Base-by-base conservation (phyloP, 2,113 vertebrate species). In the Microcebus griseorufus region DNA sequence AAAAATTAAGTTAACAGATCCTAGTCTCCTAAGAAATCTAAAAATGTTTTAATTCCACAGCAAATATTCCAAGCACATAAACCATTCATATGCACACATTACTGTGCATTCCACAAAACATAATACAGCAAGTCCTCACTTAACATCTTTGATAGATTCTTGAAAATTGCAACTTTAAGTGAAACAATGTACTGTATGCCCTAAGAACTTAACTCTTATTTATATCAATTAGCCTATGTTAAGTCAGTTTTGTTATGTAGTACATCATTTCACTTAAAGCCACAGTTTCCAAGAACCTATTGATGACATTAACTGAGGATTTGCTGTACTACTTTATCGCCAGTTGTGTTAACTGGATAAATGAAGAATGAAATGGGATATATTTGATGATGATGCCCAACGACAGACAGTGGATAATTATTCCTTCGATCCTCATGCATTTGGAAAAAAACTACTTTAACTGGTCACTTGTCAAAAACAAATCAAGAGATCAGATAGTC, bases 21-120 rank as follows among this genome's bases (percentile, higher is more conserved):
- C 23, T 45, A 13, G 9, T 76, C 92, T 58, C 55, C 27, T 84
- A 92, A 91, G 73, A 96, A 96, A 87, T 84, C 45, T 48, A 67
- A 64, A 82, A 39, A 39, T 8, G 37, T 93, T 86, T 39, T 51
- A 60, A 93, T 48, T 92, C 55, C 80, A 90, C 37, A 95, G 73
- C 34, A 84, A 93, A 65, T 39, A 90, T 92, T 37, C n/a, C 39
- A 81, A 96, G 72, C 55, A n/a, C 18, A 62, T 11, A 48, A 62
- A 27, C 20, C 58, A 81, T 51, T 27, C 58, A 84, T 85, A 37
- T 11, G 11, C 18, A 79, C 32, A 72, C 5, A 22, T 29, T 65
- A 75, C 12, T 65, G 10, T 45, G 29, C 60, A 88, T 94, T 94
- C 87, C 83, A 89, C 0, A 58, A 58, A 88, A 32, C 42, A 86